Conservation (phyloP, 2,113 vertebrate genomes). For the Scortum barcoo region DNA sequence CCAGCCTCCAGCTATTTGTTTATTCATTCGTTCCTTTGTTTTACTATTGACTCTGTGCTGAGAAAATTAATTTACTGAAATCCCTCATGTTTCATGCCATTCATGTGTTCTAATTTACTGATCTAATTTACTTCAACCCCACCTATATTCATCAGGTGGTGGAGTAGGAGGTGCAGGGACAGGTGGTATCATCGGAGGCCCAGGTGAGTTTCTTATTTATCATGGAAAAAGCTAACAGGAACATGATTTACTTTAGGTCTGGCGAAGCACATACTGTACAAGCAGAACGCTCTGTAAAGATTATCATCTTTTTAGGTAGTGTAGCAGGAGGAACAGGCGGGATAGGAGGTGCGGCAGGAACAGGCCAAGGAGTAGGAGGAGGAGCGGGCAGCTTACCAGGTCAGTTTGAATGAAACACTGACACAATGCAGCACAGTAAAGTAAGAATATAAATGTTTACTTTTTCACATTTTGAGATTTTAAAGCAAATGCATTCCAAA, state of each 20-base stretch:
- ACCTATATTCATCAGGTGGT: constrained; percentile 38
- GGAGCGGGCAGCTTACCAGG: constrained; percentile 63
- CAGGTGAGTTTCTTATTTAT: constrained; percentile 48
- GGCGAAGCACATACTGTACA: neutral
- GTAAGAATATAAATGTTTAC: neutral
- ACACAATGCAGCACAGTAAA: neutral
- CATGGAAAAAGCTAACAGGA: neutral
- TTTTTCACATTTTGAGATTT: constrained; percentile 5
- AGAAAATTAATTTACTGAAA: neutral
- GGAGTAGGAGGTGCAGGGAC: constrained; percentile 52
- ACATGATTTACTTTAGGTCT: neutral
- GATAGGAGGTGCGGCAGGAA: constrained; percentile 52
- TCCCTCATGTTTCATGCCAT: neutral
- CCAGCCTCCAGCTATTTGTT: neutral
- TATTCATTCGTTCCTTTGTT: neutral
- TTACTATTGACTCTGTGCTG: neutral
- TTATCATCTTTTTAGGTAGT: constrained; percentile 37
- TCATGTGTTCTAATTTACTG: neutral
- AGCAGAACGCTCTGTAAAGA: neutral
- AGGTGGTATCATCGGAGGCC: constrained; percentile 52
- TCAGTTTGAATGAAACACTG: constrained; percentile 31
- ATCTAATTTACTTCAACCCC: neutral
- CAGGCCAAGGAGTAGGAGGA: constrained; percentile 62
- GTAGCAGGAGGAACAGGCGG: constrained; percentile 54
- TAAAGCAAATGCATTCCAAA: neutral